phyloP scores from a whole-genome alignment of 2,797 vertebrate genomes.

The Arnoldichthys spilopterus region DNA sequence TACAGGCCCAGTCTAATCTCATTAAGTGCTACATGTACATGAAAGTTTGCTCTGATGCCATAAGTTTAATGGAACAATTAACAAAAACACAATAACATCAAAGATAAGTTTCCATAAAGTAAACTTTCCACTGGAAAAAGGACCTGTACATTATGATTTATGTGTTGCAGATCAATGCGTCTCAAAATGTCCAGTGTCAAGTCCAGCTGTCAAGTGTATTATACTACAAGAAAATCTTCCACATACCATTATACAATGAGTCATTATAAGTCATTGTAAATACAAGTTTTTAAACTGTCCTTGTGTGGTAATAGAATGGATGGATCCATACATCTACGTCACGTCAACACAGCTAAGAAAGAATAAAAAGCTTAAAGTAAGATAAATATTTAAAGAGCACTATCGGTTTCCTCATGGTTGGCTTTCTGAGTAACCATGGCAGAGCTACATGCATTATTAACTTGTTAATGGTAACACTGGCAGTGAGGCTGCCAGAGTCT shows the following conservation, averaged over 20 bases:
- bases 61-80: not conserved
- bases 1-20: constrained; percentile 33
- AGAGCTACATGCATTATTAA: constrained; percentile 92
- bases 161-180: constrained; percentile 40
- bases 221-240: not conserved
- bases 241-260: not conserved
- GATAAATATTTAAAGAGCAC: constrained; percentile 84
- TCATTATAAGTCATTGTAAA: not conserved
- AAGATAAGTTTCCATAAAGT: not conserved
- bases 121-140: not conserved
- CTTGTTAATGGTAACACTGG: constrained; percentile 63
- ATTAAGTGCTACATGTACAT: constrained; percentile 34
- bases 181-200: constrained; percentile 1
- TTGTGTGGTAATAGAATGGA: constrained; percentile 26
- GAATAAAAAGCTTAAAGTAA: constrained; percentile 74
- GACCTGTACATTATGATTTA: not conserved
- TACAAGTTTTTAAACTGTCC: constrained; percentile 54
- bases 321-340: constrained; percentile 45
- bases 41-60: constrained; percentile 12
- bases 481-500: constrained; percentile 74
- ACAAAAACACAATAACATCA: constrained; percentile 1
- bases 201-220: not conserved
- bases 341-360: constrained; percentile 66
- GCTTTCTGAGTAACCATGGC: constrained; percentile 93
- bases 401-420: constrained; percentile 89